These are phyloP conservation scores for Gymnocephalus cernua DNA, from an alignment of 2,113 vertebrate species.

Conservation along the genomic window DNA sequence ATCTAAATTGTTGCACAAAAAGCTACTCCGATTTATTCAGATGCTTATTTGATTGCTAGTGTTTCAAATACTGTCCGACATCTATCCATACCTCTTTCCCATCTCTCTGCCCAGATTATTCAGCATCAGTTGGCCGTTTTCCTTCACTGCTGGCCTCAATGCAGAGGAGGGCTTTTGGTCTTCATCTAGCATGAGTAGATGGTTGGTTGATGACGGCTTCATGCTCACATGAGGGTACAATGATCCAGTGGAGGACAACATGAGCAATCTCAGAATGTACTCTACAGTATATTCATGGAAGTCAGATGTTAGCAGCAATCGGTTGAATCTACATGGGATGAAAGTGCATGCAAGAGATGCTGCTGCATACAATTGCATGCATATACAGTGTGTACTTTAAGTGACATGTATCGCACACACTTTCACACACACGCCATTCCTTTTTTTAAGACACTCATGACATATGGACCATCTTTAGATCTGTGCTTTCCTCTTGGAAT, in stretches of 20 bases:
- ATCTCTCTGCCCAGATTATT: not conserved
- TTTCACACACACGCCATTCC: not conserved
- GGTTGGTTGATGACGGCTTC: not conserved
- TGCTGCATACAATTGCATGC: not conserved
- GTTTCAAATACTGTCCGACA: not conserved
- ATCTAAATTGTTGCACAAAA: not conserved
- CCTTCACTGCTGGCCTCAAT: not conserved
- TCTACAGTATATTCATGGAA: not conserved
- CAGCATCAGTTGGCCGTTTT: not conserved
- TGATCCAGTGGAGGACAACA: not conserved
- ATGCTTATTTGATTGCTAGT: not conserved
- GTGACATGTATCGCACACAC: not conserved
- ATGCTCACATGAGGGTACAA: not conserved
- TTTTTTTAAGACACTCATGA: not conserved
- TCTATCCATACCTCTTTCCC: not conserved
- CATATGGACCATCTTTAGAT: slow-evolving; percentile 12
- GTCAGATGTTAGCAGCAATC: not conserved
- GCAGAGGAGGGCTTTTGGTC: not conserved
- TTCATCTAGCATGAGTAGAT: not conserved
- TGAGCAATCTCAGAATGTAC: not conserved
- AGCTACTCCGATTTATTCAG: not conserved
- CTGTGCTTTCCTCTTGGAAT: not conserved
- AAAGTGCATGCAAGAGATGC: not conserved
- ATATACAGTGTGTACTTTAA: not conserved
- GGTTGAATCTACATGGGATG: not conserved